Base-by-base conservation (phyloP, 2,113 vertebrate genomes). In the Gallinago media region DNA sequence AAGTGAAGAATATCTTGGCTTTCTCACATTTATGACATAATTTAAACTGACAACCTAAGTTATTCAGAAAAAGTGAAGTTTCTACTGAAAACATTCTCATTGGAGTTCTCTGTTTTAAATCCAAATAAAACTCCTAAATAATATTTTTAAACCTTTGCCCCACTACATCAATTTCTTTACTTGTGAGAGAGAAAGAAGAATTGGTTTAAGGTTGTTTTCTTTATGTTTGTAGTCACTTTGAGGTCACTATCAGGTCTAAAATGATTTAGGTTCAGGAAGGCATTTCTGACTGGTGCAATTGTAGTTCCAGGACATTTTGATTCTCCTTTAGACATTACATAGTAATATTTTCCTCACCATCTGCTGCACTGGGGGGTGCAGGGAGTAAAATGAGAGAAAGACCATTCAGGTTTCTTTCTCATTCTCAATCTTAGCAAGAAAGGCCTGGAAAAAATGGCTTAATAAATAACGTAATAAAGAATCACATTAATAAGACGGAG, bases 321-420 rank as follows among this genome's bases (percentile, higher is more conserved):
- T 86, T 70, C 4, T 1, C 32, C 27, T 70, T 5, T 8, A 65
- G 50, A 50, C 8, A 4, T 40, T 47, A 50, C 9, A 58, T 6
- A 54, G 11, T 26, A 49, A 47, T 47, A 46, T 55, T 62, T 88
- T 56, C 36, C 52, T 77, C 65, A 34, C 8, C 4, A 55, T 31
- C 6, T 59, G 26, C 44, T 79, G 12, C 7, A 32, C 17, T 22
- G 7, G 3, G 0, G 3, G 2, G 3, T 22, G 11, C 0, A 1
- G 9, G 8, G 34, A 65, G 25, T 17, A 44, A 70, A 34, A 2
- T 59, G 36, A 61, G 50, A 71, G 52, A 67, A 22, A 52, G 12
- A 20, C 4, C 14, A 25, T 32, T 15, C 8, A 82, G 13, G 21
- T 2, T 22, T 38, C 19, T 49, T 82, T 58, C 19, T 68, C 0